These are phyloP conservation scores for Bos indicus DNA, from an alignment of 2,113 vertebrate genomes.

Conservation along the genomic window DNA sequence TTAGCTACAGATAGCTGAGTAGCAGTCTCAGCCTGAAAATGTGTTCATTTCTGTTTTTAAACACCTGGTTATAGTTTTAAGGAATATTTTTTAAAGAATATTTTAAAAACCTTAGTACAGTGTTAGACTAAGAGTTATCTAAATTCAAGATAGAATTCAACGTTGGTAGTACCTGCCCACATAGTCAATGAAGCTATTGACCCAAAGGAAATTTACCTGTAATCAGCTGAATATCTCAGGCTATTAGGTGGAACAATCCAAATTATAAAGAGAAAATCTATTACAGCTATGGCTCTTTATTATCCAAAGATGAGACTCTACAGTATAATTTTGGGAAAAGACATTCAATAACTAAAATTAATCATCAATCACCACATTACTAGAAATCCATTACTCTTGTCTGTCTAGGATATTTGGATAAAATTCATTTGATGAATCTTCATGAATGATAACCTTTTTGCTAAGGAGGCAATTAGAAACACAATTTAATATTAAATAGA, in stretches of 20 bases:
- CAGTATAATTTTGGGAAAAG: conserved; percentile 27
- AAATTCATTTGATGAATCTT: conserved; percentile 8
- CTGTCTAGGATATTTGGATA: not conserved
- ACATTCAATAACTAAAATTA: conserved; percentile 3
- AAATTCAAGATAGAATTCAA: not conserved
- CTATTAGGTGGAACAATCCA: not conserved
- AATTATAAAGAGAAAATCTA: conserved; percentile 39
- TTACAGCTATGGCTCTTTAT: not conserved
- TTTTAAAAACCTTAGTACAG: not conserved
- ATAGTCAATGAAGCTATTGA: not conserved
- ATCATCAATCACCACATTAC: conserved; percentile 25
- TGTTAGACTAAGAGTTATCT: not conserved
- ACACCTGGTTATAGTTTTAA: not conserved
- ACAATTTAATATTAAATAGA: not conserved
- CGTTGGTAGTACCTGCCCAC: not conserved
- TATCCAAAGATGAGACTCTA: not conserved
- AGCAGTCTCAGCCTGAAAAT: not conserved
- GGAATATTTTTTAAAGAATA: not conserved
- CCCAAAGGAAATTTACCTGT: conserved; percentile 26
- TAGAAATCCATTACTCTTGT: conserved; percentile 38
- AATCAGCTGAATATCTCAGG: not conserved
- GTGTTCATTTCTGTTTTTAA: not conserved
- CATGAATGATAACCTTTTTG: conserved; percentile 26
- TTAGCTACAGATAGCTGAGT: not conserved
- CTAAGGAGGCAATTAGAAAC: conserved; percentile 25